Base-by-base conservation (phyloP, 2,113 vertebrate genomes). In the Hystrix brachyura region DNA sequence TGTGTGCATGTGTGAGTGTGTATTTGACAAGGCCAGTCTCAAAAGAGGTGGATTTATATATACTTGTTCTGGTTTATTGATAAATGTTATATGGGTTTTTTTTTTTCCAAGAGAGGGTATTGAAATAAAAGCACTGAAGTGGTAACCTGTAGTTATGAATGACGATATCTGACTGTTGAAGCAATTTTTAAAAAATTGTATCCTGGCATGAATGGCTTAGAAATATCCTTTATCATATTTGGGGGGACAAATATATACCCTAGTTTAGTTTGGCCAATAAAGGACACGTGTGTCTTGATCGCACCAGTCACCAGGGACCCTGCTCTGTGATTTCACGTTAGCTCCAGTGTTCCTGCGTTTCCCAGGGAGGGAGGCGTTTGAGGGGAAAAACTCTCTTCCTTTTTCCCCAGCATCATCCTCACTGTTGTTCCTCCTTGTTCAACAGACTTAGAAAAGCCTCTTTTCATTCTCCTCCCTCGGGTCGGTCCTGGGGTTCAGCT, bases 91-190 rank as follows among this genome's bases (percentile, higher is more conserved):
- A 23, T 18, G 89, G 94, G 94, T 97, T 18, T 89, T 55, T 43
- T 97, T 88, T 87, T 43, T 96, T 91, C 69, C 57, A 92, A 95
- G 59, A 87, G 65, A 34, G 76, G 43, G 29, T 93, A 80, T 89
- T 92, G 86, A 96, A 98, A 96, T 88, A 93, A 79, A 72, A 13
- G 25, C 62, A 80, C n/a, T 57, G 51, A 64, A 60, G 55, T 89
- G 84, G 27, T 17, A 82, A 25, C 69, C 14, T 79, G 18, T 65
- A 65, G 84, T 94, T 93, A 76, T 48, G 96, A 95, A 96, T 86
- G 78, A 25, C 34, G 93, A 96, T 17, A 2, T 95, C 95, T 96
- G 98, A 96, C 74, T 97, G 79, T 92, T 90, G 92, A 96, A 62
- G 43, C 59, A 27, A 81, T 64, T 88, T 74, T 60, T 32, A 0